A percentile compares a stretch with the other conserved stretches of the same genome.
These are phyloP conservation scores for Bolborhynchus lineola DNA, from an alignment of 2,113 vertebrate genomes.

Conservation along the genomic window DNA sequence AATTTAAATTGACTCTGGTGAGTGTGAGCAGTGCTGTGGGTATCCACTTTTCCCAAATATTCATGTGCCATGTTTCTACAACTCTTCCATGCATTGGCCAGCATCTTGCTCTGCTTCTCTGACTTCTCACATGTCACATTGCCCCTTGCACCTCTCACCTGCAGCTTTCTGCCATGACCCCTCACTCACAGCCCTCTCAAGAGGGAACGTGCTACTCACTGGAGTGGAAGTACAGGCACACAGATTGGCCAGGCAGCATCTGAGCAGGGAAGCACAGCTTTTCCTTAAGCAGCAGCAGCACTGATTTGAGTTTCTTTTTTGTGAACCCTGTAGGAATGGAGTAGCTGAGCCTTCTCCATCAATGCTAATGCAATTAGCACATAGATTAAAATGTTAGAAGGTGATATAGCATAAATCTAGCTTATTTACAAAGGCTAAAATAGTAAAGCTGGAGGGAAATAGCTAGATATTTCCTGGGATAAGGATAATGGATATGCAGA, in stretches of 20 bases:
- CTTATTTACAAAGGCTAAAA: background rate
- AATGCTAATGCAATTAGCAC: background rate
- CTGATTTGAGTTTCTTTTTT: background rate
- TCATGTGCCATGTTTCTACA: background rate
- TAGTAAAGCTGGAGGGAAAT: background rate
- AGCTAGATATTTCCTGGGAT: background rate
- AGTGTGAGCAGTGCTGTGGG: background rate
- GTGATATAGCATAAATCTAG: background rate
- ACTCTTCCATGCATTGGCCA: background rate
- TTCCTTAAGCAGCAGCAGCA: background rate
- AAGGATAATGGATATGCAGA: background rate
- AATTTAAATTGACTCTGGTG: background rate
- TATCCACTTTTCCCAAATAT: background rate
- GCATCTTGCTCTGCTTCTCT: background rate
- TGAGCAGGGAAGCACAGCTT: background rate
- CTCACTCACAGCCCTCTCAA: fast-evolving
- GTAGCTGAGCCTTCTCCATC: background rate
- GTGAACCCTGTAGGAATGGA: background rate
- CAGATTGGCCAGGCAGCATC: fast-evolving
- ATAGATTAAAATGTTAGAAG: background rate
- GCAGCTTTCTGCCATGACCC: background rate
- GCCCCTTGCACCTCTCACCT: background rate
- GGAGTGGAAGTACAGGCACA: background rate
- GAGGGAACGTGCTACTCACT: background rate
- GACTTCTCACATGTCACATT: background rate